phyloP scores from a whole-genome alignment of 1,140 invertebrate genomes.

The Ephestia elutella region DNA sequence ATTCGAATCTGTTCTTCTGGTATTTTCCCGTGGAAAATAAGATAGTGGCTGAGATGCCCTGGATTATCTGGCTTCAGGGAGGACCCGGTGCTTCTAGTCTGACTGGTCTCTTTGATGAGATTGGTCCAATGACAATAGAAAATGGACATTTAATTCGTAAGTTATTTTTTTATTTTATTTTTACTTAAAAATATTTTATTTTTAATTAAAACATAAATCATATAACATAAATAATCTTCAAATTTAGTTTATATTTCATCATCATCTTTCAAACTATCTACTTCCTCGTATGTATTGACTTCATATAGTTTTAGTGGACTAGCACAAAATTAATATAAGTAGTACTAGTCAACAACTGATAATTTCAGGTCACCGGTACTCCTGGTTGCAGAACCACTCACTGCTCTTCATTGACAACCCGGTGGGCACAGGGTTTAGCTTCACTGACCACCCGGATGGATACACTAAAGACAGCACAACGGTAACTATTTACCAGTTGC shows the following conservation, averaged over 20 bases:
- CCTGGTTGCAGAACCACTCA: constrained; percentile 83
- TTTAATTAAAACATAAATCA: too few species aligned
- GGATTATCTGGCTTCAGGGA: constrained; percentile 85
- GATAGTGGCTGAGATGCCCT: constrained; percentile 73
- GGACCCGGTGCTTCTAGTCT: constrained; percentile 87
- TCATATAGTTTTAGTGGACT: too few species aligned
- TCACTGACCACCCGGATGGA: constrained; percentile 79
- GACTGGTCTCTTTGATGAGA: constrained; percentile 86
- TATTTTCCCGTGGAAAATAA: constrained; percentile 77
- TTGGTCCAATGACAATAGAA: constrained; percentile 82
- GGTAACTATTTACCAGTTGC: constrained; percentile 39
- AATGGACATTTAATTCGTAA: constrained; percentile 60
- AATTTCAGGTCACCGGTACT: constrained; percentile 63
- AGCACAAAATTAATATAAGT: too few species aligned
- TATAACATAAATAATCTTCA: background rate
- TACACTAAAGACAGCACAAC: constrained; percentile 79
- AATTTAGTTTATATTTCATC: too few species aligned
- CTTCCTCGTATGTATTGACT: too few species aligned
- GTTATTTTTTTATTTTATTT: constrained; percentile 29
- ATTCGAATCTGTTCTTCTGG: constrained; percentile 82
- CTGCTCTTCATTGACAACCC: constrained; percentile 91
- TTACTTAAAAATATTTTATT: too few species aligned
- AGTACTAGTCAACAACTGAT: background rate
- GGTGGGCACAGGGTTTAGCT: constrained; percentile 86
- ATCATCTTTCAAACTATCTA: too few species aligned